Base-by-base conservation (phyloP, 2,797 vertebrate genomes). In the Sus cebifrons region DNA sequence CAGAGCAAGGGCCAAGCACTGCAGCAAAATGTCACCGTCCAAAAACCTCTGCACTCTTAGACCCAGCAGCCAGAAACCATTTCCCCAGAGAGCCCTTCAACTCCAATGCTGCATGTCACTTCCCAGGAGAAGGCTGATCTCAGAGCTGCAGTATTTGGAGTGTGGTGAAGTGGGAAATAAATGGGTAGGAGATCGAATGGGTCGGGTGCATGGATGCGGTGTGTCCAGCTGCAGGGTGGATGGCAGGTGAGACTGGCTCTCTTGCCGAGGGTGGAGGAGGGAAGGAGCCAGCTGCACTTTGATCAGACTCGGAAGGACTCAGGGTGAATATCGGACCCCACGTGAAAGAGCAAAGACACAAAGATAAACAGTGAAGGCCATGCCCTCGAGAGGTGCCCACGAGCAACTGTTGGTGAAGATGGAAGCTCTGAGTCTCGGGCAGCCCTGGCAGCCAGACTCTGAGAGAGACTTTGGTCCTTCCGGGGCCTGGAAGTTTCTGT, bases 121-220 rank as follows among this genome's bases (percentile, higher is more conserved):
- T 67, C 27, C 29, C 36, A 29, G 25, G 54, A 36, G n/a, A 17
- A 75, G 3, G 49, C 75, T 16, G 62, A 32, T n/a, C 60, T 52
- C 6, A 36, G 64, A 67, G 27, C n/a, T n/a, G 32, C 7, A 10
- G 3, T 64, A 25, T 29, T 27, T 54, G 56, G 32, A 67, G n/a
- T 32, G 15, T 17, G 23, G 29, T 27, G 44, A 49, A 79, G n/a
- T 4, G 1, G 18, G 44, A 29, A 36, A n/a, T 21, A 17, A 58
- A 60, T 11, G 0, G 9, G 62, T 21, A 40, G 40, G 27, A 25
- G 49, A 49, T 56, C 54, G 20, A 16, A 21, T 14, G 4, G 8
- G 36, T 15, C 8, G 25, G 8, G 3, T 70, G 32, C 3, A 0
- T 71, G 21, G 11, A 32, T 21, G 32, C 0, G 1, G 14, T 29